A percentile compares a stretch with the other conserved stretches of the same genome.
These are phyloP conservation scores for Scophthalmus maximus DNA, from an alignment of 2,113 vertebrate genomes.

Conservation along the genomic window DNA sequence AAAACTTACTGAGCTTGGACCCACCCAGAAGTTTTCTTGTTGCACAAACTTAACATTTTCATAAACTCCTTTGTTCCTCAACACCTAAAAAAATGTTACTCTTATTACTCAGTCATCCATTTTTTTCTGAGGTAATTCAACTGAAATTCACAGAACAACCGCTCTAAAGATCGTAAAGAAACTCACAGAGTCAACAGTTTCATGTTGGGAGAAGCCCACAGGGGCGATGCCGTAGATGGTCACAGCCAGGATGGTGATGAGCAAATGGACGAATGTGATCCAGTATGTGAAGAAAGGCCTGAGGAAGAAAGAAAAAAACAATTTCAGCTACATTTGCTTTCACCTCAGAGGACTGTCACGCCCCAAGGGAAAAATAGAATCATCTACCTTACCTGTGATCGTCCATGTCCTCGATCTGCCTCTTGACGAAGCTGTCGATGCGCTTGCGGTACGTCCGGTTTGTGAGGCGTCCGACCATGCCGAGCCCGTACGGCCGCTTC, in stretches of 20 bases:
- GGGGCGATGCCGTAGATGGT: constrained; percentile 95
- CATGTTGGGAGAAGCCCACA: constrained; percentile 95
- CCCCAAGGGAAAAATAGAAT: neutral
- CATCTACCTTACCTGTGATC: constrained; percentile 88
- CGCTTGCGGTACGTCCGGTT: constrained; percentile 97
- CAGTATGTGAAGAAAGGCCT: constrained; percentile 99
- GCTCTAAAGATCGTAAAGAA: neutral
- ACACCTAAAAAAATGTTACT: constrained; percentile 80
- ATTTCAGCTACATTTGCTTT: neutral
- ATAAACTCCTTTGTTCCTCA: constrained; percentile 96
- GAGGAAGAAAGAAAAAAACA: constrained; percentile 1
- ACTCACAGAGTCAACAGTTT: constrained; percentile 96
- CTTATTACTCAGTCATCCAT: neutral
- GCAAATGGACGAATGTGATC: constrained; percentile 96
- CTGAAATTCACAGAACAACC: neutral
- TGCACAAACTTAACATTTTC: constrained; percentile 98
- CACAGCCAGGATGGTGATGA: constrained; percentile 93
- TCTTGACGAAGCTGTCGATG: constrained; percentile 94
- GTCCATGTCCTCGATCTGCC: constrained; percentile 98
- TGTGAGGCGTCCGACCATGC: constrained; percentile 95
- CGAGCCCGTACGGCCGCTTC: constrained; percentile 94
- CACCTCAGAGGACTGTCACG: neutral
- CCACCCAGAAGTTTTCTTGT: constrained; percentile 99
- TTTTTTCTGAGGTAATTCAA: neutral
- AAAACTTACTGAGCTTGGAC: constrained; percentile 93